These are phyloP conservation scores for Pristis pectinata DNA, from an alignment of 2,797 vertebrate genomes.

Conservation along the genomic window DNA sequence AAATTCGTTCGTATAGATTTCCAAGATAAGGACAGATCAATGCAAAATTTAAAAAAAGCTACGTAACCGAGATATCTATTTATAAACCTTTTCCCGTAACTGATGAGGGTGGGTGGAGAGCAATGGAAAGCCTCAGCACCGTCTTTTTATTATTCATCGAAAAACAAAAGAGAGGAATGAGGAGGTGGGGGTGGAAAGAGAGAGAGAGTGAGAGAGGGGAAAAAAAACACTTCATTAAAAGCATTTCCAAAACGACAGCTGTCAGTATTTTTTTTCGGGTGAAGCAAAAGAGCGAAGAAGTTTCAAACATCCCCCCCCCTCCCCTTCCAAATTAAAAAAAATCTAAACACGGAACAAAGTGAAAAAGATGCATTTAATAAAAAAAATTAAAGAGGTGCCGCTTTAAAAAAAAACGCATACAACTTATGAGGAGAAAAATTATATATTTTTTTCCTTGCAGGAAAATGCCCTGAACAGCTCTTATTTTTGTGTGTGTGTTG, in stretches of 20 bases:
- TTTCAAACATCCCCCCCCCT: neutral
- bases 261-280: neutral
- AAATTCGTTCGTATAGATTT: neutral
- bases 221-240: neutral
- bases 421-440: neutral
- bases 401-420: neutral
- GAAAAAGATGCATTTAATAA: neutral
- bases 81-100: neutral
- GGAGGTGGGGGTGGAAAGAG: no score
- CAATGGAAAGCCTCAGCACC: neutral
- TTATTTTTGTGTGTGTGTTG: conserved; percentile 16
- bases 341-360: neutral
- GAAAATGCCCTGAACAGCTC: conserved; percentile 37
- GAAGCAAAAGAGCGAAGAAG: neutral
- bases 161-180: neutral
- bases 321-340: neutral
- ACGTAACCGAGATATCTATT: neutral
- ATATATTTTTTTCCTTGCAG: conserved; percentile 24
- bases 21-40: neutral
- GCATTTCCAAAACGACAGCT: no score
- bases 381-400: neutral
- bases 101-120: no score
- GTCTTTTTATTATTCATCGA: neutral
- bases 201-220: neutral
- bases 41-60: neutral